Evolutionary conservation across 2,113 vertebrate genomes (phyloP).

Genomic region (Aegithalos caudatus): DNA sequence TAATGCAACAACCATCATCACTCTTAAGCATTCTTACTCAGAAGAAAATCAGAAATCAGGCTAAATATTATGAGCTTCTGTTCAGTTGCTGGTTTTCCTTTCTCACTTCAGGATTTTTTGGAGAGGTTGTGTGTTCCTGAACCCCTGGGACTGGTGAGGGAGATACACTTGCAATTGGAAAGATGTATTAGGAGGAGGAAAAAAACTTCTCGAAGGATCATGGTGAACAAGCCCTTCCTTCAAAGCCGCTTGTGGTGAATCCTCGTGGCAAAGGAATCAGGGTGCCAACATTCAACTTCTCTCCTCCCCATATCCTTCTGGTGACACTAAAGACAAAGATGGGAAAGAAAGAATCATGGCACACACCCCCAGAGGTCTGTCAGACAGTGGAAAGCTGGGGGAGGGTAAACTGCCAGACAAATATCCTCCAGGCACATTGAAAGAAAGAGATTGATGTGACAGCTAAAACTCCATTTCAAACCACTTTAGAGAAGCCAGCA

Average conservation of each 20-base stretch:
- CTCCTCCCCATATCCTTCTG: neutral
- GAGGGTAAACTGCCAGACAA: neutral
- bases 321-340: neutral
- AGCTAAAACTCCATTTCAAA: neutral
- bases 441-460: neutral
- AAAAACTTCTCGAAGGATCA: neutral
- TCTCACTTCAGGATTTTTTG: neutral
- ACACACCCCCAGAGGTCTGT: neutral
- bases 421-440: neutral
- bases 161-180: neutral
- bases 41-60: neutral
- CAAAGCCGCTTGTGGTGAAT: neutral
- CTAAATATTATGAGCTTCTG: neutral
- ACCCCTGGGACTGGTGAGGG: fast-evolving
- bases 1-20: neutral
- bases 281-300: neutral
- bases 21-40: neutral
- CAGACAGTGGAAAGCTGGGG: neutral
- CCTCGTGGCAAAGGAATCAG: neutral
- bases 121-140: neutral
- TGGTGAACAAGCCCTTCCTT: neutral
- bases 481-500: neutral
- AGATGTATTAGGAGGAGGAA: neutral
- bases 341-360: neutral
- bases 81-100: neutral